Evolutionary conservation across 2,113 vertebrate species (phyloP), one percentile per base, ranked within the genome.

Genomic region (Pituophis catenifer): DNA sequence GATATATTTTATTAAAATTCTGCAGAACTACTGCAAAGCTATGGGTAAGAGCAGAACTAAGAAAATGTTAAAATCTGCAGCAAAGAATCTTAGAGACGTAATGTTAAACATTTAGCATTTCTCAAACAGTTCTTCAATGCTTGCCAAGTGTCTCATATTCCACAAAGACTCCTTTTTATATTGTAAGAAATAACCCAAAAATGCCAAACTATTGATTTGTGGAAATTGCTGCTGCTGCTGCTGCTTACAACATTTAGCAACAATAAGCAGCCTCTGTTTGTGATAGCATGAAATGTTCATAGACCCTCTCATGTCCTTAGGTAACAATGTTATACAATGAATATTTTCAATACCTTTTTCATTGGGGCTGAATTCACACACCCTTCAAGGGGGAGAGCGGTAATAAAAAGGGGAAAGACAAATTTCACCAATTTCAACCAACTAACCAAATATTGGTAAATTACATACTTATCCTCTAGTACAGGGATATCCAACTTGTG

Each of bases 321-420:
- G 92, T 89, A 89, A 85, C 92, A 93, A 90, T 95, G 92, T 55
- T 92, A 93, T 97, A 3, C 94, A 88, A 10, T 59, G 91, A 93
- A 57, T 95, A 94, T 17, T 88, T 88, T 44, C 85, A 87, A 55
- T 58, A 15, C 9, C 58, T 8, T 62, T 38, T 88, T 88, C 55
- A 65, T 65, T 48, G 62, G 57, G 52, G 29, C 52, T 88, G 57
- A 75, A 81, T 38, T 81, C 75, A 38, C 17, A 19, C 17, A 81
- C 75, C 15, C 33, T 21, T 38, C 33, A 9, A 8, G 70, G 33
- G 3, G 33, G 33, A 23, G 33, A 91, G 17, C 17, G 33, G 65
- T 94, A 91, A 93, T 92, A 90, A 52, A 0, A 17, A 0, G 17
- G 91, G 24, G 62, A 94, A 70, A 33, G 11, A 59, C 53, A 48